Percentiles rank a stretch among this genome's conserved stretches.
Conservation (phyloP, 1,140 invertebrate genomes). For the Trichonephila inaurata region DNA sequence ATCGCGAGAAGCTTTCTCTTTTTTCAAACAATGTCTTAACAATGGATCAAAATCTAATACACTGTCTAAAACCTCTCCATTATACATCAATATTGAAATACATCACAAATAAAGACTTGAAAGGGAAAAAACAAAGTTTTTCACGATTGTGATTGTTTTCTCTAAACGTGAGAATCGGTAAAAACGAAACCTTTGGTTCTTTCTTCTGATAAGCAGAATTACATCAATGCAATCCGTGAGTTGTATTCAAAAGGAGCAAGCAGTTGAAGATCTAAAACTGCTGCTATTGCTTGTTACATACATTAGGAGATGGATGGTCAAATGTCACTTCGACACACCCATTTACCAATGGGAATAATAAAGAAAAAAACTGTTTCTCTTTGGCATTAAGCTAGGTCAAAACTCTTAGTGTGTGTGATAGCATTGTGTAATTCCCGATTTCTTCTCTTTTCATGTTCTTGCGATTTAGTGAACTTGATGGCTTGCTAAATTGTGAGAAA, state of each 20-base stretch:
- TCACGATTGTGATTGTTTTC: not conserved
- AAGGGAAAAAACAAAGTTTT: not conserved
- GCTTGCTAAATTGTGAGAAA: conserved; percentile 18
- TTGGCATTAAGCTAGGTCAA: conserved; percentile 26
- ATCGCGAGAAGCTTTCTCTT: too few species aligned
- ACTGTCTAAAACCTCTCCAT: too few species aligned
- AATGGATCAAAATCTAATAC: too few species aligned
- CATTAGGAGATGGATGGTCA: conserved; percentile 63
- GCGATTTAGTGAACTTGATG: not conserved
- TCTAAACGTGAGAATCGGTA: not conserved
- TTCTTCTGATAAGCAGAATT: conserved; percentile 16
- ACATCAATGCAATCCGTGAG: conserved; percentile 15
- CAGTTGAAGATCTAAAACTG: conserved; percentile 37
- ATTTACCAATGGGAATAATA: not conserved
- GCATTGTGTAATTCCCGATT: conserved; percentile 53
- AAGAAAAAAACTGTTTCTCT: conserved; percentile 31
- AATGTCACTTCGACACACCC: conserved; percentile 60
- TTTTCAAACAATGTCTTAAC: too few species aligned
- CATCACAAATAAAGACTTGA: too few species aligned
- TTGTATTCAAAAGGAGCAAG: conserved; percentile 13
- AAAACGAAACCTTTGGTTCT: not conserved
- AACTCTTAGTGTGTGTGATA: not conserved
- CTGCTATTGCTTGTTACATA: conserved; percentile 53
- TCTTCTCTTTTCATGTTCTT: conserved; percentile 12
- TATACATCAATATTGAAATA: too few species aligned